phyloP scores from a whole-genome alignment of 2,888 invertebrate species.

The Amphipyra berbera region DNA sequence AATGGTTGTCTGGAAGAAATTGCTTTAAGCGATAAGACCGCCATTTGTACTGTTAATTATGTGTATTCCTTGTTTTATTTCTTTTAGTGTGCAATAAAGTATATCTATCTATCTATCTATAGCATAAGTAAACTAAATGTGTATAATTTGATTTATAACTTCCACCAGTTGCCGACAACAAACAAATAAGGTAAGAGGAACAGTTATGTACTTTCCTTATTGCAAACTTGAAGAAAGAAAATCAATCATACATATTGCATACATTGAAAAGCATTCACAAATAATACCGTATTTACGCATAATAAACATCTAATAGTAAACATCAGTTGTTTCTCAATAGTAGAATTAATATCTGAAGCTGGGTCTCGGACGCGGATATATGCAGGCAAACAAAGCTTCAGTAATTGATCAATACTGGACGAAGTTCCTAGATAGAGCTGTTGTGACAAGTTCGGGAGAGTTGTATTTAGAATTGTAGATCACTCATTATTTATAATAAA shows the following conservation, averaged over 20 bases:
- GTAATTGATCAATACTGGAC: constrained; percentile 57
- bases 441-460: neutral
- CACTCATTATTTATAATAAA: too few relatives aligned
- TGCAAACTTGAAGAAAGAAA: too few relatives aligned
- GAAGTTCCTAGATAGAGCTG: constrained; percentile 9
- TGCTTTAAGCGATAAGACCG: too few relatives aligned
- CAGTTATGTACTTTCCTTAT: neutral
- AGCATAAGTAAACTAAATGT: neutral
- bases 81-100: too few relatives aligned
- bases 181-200: neutral
- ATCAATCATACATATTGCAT: too few relatives aligned
- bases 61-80: too few relatives aligned
- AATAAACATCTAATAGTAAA: constrained; percentile 25
- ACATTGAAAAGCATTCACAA: neutral
- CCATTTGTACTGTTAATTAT: too few relatives aligned
- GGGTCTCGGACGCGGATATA: neutral
- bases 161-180: neutral
- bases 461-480: too few relatives aligned
- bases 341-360: constrained; percentile 15
- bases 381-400: constrained; percentile 20
- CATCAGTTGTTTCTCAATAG: constrained; percentile 5
- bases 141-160: neutral
- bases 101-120: too few relatives aligned
- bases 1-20: too few relatives aligned
- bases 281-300: constrained; percentile 6